Conservation (phyloP, 2,113 vertebrate genomes). For the Alethe diademata region DNA sequence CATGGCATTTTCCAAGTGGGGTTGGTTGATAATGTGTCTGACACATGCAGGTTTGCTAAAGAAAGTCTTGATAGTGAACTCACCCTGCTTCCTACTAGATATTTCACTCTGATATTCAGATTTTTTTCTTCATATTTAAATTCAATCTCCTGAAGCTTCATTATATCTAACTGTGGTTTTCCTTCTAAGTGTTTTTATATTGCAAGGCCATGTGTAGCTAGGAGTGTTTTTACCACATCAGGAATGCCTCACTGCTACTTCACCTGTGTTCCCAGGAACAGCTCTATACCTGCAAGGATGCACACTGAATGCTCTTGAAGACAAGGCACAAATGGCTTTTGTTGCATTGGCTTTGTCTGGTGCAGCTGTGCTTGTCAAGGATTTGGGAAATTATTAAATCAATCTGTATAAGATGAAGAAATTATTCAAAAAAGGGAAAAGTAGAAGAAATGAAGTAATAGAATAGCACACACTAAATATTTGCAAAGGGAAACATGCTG, state of each 20-base stretch:
- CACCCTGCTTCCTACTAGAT: neutral
- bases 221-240: neutral
- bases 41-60: neutral
- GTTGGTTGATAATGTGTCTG: neutral
- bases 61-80: neutral
- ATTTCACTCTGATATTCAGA: neutral
- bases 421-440: neutral
- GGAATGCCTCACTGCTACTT: neutral
- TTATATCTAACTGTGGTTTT: neutral
- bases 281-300: neutral
- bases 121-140: neutral
- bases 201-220: neutral
- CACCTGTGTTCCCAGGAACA: fast-evolving
- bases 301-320: neutral
- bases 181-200: neutral
- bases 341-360: neutral
- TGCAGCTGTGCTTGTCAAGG: neutral
- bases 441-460: neutral
- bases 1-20: neutral
- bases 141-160: neutral
- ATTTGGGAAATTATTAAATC: neutral
- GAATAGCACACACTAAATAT: neutral
- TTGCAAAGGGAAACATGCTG: neutral
- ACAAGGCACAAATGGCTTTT: neutral
- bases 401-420: neutral